Evolutionary conservation across 1,140 invertebrate genomes (phyloP).

Genomic region (Trachelipus rathkii): DNA sequence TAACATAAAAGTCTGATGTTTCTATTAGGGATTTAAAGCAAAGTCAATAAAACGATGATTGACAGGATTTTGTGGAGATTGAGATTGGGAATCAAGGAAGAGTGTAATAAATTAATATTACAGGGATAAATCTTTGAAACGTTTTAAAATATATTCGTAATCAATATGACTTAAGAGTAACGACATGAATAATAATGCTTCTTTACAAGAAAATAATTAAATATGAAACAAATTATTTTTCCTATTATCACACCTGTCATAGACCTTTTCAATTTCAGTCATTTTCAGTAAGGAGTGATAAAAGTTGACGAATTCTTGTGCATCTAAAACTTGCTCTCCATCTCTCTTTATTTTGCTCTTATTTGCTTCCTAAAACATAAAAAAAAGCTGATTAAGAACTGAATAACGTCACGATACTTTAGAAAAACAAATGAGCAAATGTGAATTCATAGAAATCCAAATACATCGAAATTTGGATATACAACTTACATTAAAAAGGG

Average conservation of each 20-base stretch:
- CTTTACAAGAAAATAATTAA: no score
- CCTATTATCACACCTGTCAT: slow-evolving; percentile 37
- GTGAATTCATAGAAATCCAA: not conserved
- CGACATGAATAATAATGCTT: no score
- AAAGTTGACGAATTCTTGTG: slow-evolving; percentile 58
- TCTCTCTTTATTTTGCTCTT: slow-evolving; percentile 50
- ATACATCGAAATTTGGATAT: not conserved
- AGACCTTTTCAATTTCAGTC: slow-evolving; percentile 56
- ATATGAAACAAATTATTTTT: no score
- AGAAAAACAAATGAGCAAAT: not conserved
- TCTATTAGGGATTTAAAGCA: no score
- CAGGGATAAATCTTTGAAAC: no score
- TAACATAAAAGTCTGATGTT: no score
- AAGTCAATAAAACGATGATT: no score
- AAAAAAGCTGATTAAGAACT: not conserved
- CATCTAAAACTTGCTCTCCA: slow-evolving; percentile 55
- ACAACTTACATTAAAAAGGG: slow-evolving; percentile 50
- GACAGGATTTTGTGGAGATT: no score
- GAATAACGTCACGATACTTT: not conserved
- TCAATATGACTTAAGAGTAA: no score
- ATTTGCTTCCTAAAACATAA: slow-evolving; percentile 54
- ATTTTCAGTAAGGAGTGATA: slow-evolving; percentile 55
- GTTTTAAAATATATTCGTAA: no score
- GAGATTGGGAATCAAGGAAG: no score
- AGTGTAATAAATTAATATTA: no score